phyloP scores from a whole-genome alignment of 2,113 vertebrate genomes.

The Coryphaenoides rupestris region DNA sequence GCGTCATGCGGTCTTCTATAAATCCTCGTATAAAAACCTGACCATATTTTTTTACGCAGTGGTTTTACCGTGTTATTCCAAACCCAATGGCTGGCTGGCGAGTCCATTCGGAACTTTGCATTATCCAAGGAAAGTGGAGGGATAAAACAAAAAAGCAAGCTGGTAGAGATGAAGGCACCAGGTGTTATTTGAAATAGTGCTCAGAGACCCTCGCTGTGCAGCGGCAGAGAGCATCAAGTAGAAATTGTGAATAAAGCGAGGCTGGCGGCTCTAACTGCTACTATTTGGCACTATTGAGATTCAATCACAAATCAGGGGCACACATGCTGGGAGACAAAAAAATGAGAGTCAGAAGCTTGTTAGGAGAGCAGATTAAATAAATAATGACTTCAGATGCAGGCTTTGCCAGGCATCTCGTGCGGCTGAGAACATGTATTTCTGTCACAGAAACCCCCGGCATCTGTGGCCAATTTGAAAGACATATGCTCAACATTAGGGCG shows the following conservation, averaged over 20 bases:
- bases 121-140: too few relatives aligned
- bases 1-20: too few relatives aligned
- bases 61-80: too few relatives aligned
- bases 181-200: constrained; percentile 69
- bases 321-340: constrained; percentile 71
- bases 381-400: constrained; percentile 76
- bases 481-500: constrained; percentile 65
- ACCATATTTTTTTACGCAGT: too few relatives aligned
- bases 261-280: constrained; percentile 63
- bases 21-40: too few relatives aligned
- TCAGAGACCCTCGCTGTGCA: constrained; percentile 61
- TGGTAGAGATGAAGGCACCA: constrained; percentile 54
- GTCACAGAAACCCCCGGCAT: constrained; percentile 64
- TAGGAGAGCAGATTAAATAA: constrained; percentile 80
- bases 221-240: constrained; percentile 51
- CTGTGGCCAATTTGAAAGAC: constrained; percentile 74
- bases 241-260: constrained; percentile 69
- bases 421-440: constrained; percentile 69
- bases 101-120: too few relatives aligned
- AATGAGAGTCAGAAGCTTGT: constrained; percentile 76
- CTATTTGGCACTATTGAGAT: constrained; percentile 70
- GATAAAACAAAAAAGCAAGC: constrained; percentile 49
- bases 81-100: too few relatives aligned
- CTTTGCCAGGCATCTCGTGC: constrained; percentile 64
- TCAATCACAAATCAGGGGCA: constrained; percentile 69